These are phyloP conservation scores for Drosophila leontia DNA, from an alignment of 1,140 invertebrate genomes.

Conservation along the genomic window DNA sequence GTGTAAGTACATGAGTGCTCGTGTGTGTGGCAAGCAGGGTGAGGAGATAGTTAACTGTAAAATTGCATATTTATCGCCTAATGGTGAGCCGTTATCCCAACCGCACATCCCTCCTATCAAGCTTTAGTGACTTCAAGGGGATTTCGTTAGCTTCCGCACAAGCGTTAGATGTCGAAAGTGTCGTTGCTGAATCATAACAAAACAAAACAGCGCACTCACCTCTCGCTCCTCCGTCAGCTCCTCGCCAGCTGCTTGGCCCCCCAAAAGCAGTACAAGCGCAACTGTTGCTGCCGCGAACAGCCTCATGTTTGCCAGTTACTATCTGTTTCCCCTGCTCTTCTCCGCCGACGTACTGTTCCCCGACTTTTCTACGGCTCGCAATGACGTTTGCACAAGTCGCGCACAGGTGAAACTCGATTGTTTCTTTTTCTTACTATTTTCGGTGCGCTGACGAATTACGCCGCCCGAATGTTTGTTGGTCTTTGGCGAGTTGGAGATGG, in stretches of 20 bases:
- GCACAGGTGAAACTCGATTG: constrained; percentile 22
- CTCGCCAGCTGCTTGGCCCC: constrained; percentile 61
- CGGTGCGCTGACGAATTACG: constrained; percentile 16
- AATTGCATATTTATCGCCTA: constrained; percentile 47
- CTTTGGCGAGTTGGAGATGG: constrained; percentile 35
- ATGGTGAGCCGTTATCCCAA: constrained; percentile 32
- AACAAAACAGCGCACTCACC: constrained; percentile 68
- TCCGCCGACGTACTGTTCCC: background rate
- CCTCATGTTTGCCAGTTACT: constrained; percentile 54
- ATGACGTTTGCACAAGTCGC: constrained; percentile 32
- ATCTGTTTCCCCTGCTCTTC: background rate
- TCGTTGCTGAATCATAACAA: constrained; percentile 63
- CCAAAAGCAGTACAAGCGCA: constrained; percentile 65
- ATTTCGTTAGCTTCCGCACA: constrained; percentile 48
- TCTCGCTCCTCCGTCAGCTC: constrained; percentile 36
- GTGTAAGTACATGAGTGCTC: constrained; percentile 48
- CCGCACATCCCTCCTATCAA: constrained; percentile 21
- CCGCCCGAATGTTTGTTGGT: constrained; percentile 21
- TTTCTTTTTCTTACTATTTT: constrained; percentile 3
- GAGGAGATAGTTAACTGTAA: constrained; percentile 57
- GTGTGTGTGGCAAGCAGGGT: constrained; percentile 27
- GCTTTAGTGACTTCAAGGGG: constrained; percentile 42
- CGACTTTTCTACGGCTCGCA: constrained; percentile 1
- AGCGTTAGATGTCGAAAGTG: constrained; percentile 67
- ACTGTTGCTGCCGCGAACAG: constrained; percentile 79